These are phyloP conservation scores for Anabacerthia variegaticeps DNA, from an alignment of 2,797 vertebrate genomes.

Conservation along the genomic window DNA sequence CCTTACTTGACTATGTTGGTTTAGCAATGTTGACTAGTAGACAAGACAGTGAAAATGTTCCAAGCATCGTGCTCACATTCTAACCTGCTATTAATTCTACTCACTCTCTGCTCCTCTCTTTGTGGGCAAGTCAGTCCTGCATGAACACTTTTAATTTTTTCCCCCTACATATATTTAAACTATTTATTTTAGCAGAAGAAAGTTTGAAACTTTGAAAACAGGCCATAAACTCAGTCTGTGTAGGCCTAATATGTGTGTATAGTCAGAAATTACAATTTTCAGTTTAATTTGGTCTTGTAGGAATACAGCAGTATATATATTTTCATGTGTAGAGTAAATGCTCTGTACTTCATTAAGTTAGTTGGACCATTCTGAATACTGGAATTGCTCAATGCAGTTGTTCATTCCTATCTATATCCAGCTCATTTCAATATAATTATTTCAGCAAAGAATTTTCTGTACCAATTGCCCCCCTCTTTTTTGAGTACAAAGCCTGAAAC, in stretches of 20 bases:
- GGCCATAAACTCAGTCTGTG: neutral
- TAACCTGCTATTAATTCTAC: neutral
- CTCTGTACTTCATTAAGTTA: neutral
- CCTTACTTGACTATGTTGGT: neutral
- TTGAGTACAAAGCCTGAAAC: neutral
- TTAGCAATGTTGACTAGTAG: neutral
- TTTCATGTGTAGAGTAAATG: neutral
- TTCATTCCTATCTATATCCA: neutral
- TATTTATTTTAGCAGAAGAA: neutral
- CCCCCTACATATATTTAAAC: accelerated
- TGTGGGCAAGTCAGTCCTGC: neutral
- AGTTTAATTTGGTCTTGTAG: neutral
- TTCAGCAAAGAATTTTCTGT: neutral
- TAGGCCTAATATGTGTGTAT: neutral
- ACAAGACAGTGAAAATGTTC: neutral
- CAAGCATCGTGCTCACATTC: neutral
- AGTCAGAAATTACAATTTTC: neutral
- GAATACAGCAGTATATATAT: neutral
- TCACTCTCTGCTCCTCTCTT: neutral
- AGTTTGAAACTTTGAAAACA: neutral
- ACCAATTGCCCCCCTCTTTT: neutral
- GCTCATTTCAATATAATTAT: neutral
- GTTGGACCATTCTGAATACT: neutral
- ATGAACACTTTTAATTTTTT: neutral
- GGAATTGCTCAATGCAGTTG: neutral